phyloP scores from a whole-genome alignment of 2,888 invertebrate species.

The Drosophila putrida region DNA sequence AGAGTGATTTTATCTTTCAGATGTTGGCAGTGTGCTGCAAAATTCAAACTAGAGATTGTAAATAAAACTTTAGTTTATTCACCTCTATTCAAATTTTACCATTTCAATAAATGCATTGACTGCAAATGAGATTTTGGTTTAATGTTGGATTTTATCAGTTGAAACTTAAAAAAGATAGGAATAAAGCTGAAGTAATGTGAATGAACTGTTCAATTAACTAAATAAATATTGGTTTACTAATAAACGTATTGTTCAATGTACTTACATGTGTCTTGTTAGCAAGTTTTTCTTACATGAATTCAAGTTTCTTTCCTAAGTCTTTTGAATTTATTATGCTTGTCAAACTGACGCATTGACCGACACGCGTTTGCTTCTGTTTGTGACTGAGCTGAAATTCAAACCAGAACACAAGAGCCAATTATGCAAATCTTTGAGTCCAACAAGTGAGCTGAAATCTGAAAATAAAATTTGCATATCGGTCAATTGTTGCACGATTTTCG shows the following conservation, averaged over 20 bases:
- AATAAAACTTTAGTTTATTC: constrained; percentile 1
- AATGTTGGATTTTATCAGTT: too few species aligned
- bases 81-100: not conserved
- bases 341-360: constrained; percentile 50
- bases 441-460: constrained; percentile 53
- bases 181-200: not conserved
- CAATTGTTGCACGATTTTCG: constrained; percentile 71
- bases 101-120: not conserved
- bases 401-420: constrained; percentile 74
- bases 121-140: not conserved
- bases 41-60: not conserved
- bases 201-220: not conserved
- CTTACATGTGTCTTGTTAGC: constrained; percentile 18
- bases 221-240: not conserved
- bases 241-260: not conserved
- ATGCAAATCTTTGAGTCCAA: constrained; percentile 62
- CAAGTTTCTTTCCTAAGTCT: constrained; percentile 47
- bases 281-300: constrained; percentile 5
- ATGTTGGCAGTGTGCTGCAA: not conserved
- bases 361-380: constrained; percentile 67
- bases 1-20: constrained; percentile 6
- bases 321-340: constrained; percentile 46
- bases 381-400: constrained; percentile 54
- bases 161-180: too few species aligned
- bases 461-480: constrained; percentile 73